These are phyloP conservation scores for Thamnophis sirtalis DNA, from an alignment of 2,113 vertebrate genomes.

Conservation along the genomic window DNA sequence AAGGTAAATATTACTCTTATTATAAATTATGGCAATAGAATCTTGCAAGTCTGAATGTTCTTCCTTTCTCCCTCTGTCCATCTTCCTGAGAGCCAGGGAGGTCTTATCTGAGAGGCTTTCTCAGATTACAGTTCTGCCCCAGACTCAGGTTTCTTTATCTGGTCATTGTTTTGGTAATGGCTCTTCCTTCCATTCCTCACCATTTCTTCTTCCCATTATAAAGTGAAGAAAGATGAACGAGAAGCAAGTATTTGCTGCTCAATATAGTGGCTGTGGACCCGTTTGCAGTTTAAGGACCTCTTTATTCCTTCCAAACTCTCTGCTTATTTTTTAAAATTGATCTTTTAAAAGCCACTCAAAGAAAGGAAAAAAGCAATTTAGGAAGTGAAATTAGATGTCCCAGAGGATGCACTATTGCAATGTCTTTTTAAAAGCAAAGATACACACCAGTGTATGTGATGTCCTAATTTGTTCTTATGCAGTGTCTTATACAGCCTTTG, in stretches of 20 bases:
- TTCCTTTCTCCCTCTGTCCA: not conserved
- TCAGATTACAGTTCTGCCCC: not conserved
- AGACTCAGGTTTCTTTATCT: not conserved
- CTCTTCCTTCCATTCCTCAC: not conserved
- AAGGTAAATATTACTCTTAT: not conserved
- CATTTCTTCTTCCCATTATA: not conserved
- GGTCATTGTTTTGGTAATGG: not conserved
- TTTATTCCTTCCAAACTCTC: not conserved
- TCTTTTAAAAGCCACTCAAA: not conserved
- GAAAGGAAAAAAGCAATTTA: not conserved
- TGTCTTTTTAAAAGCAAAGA: not conserved
- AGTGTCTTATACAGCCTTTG: not conserved
- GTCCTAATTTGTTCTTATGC: not conserved
- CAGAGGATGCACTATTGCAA: not conserved
- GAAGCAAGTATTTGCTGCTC: not conserved
- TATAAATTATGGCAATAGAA: not conserved
- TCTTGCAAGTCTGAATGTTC: not conserved
- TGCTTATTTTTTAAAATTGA: not conserved
- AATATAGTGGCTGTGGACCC: not conserved
- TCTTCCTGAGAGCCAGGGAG: not conserved
- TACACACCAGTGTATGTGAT: not conserved
- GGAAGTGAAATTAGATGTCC: not conserved
- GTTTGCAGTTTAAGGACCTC: not conserved
- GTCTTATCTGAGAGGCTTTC: not conserved
- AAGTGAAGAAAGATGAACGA: not conserved